Percentiles rank a stretch among this genome's conserved stretches.
Conservation (phyloP, 2,888 invertebrate genomes). For the Meliscaeva auricollis region DNA sequence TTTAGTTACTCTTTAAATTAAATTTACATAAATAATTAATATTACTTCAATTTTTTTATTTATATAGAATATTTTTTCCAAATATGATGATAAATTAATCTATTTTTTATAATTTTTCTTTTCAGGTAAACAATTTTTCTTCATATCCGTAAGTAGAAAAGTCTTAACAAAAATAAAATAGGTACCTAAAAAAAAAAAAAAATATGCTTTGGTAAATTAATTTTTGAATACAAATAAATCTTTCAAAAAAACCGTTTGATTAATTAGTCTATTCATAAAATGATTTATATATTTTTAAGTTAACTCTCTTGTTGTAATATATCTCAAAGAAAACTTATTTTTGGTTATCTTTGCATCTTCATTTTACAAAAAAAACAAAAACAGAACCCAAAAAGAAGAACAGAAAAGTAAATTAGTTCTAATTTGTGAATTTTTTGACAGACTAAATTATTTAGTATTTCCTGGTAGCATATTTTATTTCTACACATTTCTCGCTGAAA, state of each 20-base stretch:
- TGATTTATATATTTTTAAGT: constrained; percentile 66
- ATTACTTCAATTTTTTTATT: too few relatives aligned
- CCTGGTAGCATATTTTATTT: constrained; percentile 46
- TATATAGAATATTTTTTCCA: too few relatives aligned
- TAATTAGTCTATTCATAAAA: constrained; percentile 62
- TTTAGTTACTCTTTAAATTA: too few relatives aligned
- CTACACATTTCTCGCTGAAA: constrained; percentile 35
- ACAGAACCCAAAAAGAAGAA: constrained; percentile 14
- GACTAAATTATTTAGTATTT: constrained; percentile 64
- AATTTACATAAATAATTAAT: too few relatives aligned
- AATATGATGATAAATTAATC: background rate
- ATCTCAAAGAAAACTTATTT: constrained; percentile 4
- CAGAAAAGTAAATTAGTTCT: constrained; percentile 43
- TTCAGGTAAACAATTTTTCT: constrained; percentile 40
- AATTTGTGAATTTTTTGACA: constrained; percentile 54
- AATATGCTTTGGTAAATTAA: constrained; percentile 30
- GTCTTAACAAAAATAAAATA: background rate
- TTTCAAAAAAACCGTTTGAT: constrained; percentile 54
- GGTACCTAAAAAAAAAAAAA: background rate
- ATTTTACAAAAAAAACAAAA: background rate
- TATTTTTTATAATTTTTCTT: constrained; percentile 9
- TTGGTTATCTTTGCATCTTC: constrained; percentile 60
- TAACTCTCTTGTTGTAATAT: constrained; percentile 26
- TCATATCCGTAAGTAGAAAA: constrained; percentile 38
- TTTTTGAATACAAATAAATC: constrained; percentile 49